Evolutionary conservation across 2,888 invertebrate species (phyloP).

Genomic region (Cephus runcator): DNA sequence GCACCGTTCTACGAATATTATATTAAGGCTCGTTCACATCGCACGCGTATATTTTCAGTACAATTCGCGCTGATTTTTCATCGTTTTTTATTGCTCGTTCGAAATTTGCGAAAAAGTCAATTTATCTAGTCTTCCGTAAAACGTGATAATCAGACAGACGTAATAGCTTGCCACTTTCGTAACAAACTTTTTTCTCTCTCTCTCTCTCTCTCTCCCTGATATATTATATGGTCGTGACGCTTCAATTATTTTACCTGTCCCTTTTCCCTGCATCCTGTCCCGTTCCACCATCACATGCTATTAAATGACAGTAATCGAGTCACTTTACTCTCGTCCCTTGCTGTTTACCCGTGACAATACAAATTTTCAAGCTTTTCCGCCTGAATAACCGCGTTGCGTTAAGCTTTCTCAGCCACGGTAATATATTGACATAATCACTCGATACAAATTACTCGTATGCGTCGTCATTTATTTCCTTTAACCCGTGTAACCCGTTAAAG

Average conservation of each 20-base stretch:
- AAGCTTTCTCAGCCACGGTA: not conserved
- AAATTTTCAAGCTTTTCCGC: not conserved
- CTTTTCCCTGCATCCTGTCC: not conserved
- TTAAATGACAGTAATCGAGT: not conserved
- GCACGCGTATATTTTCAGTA: not conserved
- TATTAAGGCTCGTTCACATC: not conserved
- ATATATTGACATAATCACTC: not conserved
- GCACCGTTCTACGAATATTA: not conserved
- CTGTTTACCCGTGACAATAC: not conserved
- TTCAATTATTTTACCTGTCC: not conserved
- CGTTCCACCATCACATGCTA: not conserved
- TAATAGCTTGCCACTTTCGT: not conserved
- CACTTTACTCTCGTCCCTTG: not conserved
- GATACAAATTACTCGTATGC: not conserved
- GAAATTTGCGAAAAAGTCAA: not conserved
- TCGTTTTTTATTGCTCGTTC: not conserved
- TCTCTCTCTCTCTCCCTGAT: not conserved
- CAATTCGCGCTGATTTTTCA: not conserved
- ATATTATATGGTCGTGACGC: not conserved
- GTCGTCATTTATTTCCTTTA: not conserved
- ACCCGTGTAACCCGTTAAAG: not conserved
- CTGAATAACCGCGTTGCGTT: not conserved
- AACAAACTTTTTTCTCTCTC: not conserved
- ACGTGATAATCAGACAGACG: not conserved
- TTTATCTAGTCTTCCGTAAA: not conserved